Evolutionary conservation across 2,113 vertebrate genomes (phyloP).

Genomic region (Mionectes macconnelli): DNA sequence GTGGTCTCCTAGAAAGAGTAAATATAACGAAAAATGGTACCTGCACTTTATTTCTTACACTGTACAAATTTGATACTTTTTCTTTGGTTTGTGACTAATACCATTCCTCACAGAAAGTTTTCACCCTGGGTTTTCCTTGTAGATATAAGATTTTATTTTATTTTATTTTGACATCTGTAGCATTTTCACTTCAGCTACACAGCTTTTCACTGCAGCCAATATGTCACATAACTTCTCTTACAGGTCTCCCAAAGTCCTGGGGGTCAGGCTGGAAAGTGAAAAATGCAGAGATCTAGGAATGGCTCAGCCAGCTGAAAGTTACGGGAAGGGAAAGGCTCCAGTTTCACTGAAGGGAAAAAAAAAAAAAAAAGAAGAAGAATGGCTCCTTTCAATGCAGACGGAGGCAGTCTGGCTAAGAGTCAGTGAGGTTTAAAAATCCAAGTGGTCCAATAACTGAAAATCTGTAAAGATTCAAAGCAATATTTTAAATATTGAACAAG

Average conservation of each 20-base stretch:
- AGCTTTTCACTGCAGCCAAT: neutral
- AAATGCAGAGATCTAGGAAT: conserved; percentile 62
- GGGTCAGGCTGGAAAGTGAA: conserved; percentile 61
- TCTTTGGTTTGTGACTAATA: neutral
- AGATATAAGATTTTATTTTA: neutral
- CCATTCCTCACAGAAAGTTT: neutral
- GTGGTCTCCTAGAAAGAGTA: neutral
- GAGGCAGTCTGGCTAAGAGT: conserved; percentile 63
- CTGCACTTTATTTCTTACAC: neutral
- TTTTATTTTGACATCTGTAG: neutral
- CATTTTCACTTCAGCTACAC: neutral
- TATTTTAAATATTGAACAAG: conserved; percentile 66
- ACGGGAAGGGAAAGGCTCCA: conserved; percentile 70
- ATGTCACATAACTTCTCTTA: conserved; percentile 63
- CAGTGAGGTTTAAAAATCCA: conserved; percentile 63
- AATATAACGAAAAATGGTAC: neutral
- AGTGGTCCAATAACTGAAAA: conserved; percentile 71
- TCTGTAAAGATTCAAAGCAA: conserved; percentile 58
- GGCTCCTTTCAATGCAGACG: conserved; percentile 62
- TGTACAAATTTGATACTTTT: neutral
- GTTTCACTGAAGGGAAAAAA: conserved; percentile 61
- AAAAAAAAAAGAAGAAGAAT: conserved; percentile 64
- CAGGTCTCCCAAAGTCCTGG: conserved; percentile 23
- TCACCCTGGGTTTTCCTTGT: neutral
- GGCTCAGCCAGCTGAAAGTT: conserved; percentile 61